Evolutionary conservation across 2,113 vertebrate species (phyloP).

Genomic region (Hippopotamus amphibius): DNA sequence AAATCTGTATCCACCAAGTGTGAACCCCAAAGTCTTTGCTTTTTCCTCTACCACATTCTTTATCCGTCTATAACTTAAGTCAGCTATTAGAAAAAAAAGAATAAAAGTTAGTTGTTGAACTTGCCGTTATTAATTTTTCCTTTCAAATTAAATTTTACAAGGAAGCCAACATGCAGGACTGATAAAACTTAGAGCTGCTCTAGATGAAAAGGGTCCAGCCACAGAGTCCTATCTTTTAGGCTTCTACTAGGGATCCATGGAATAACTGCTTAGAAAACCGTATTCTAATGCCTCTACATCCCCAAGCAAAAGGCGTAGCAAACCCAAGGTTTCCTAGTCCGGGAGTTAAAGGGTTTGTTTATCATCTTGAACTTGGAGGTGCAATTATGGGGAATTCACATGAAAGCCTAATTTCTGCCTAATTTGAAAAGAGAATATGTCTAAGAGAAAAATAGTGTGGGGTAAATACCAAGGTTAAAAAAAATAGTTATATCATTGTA

Average conservation of each 20-base stretch:
- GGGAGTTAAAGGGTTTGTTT: neutral
- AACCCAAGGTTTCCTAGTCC: neutral
- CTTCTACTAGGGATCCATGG: neutral
- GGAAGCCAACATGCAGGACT: neutral
- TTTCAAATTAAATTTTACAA: conserved; percentile 55
- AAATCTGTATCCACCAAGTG: neutral
- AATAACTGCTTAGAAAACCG: neutral
- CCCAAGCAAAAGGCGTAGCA: neutral
- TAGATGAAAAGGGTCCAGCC: neutral
- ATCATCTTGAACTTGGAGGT: neutral
- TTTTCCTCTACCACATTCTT: neutral
- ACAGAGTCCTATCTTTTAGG: neutral
- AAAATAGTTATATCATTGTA: neutral
- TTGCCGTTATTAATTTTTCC: neutral
- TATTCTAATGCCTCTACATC: neutral
- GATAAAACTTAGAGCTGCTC: neutral
- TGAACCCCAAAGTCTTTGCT: neutral
- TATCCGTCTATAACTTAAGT: neutral
- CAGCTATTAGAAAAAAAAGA: neutral
- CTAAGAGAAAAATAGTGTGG: neutral
- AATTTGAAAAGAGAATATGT: conserved; percentile 29
- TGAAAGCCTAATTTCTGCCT: neutral
- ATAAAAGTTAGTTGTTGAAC: neutral
- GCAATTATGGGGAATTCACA: conserved; percentile 6
- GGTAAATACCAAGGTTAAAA: neutral